Evolutionary conservation across 1,140 invertebrate genomes (phyloP), one percentile per base, ranked within the genome.

Genomic region (Lycorma delicatula): DNA sequence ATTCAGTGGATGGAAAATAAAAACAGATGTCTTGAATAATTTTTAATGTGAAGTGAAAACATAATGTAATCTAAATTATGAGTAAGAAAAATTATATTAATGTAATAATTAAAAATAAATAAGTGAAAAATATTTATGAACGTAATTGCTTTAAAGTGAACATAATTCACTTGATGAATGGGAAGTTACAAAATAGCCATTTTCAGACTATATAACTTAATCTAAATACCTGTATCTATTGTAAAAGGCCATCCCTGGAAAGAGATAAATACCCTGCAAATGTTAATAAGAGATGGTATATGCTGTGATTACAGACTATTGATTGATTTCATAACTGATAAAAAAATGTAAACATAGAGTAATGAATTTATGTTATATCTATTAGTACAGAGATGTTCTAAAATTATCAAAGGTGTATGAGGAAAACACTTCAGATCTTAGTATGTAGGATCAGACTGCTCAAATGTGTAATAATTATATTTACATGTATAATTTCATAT

Each of bases 251-350:
- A 59, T 61, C 61, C 56, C 63, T 46, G 50, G 28, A 36, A 26
- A 54, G 44, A 54, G 60, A 60, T 61, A 62, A 59, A 60, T 61
- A 64, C 63, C 63, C 63, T 64, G 63, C 63, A 64, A 62, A 41
- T 56, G 55, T 59, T 64, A 51, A 38, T 38, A 38, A n/a, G 13
- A 38, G 41, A 26, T 20, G 29, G 29, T 38, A 52, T 54, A 31
- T 52, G 47, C 51, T 61, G 48, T 60, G 41, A 47, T 46, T 60
- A 56, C 60, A 61, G 59, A 64, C 58, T 61, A 60, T 57, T 59
- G 29, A 58, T 60, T 56, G 53, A 60, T 50, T 44, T 26, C 58
- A 57, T 52, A 55, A 56, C 54, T 54, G 59, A 64, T 27, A 27
- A 51, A 51, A 25, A 51, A 51, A 28, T 51, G 29, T 51, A 51